phyloP scores from a whole-genome alignment of 2,888 invertebrate species.

The Caenorhabditis afra region DNA sequence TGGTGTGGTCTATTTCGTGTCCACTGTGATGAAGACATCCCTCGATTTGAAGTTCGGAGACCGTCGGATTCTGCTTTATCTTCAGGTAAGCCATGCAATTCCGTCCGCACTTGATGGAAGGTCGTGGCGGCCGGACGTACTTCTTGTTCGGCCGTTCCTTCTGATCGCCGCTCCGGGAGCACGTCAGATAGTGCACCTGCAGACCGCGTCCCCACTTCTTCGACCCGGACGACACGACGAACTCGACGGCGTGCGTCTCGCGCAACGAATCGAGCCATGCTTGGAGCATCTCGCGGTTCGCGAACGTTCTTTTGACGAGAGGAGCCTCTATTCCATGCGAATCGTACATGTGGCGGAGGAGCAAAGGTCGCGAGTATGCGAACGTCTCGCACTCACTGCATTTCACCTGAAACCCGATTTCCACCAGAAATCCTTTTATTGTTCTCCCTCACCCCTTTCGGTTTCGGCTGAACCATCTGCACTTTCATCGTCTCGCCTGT shows the following conservation, averaged over 20 bases:
- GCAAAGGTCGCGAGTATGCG: slow-evolving; percentile 66
- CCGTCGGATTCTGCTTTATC: slow-evolving; percentile 69
- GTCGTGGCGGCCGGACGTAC: slow-evolving; percentile 64
- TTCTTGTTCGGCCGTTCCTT: slow-evolving; percentile 70
- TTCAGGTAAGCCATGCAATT: slow-evolving; percentile 71
- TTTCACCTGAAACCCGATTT: slow-evolving; percentile 46
- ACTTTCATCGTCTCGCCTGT: slow-evolving; percentile 50
- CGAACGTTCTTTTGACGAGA: slow-evolving; percentile 63
- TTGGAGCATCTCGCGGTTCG: slow-evolving; percentile 63
- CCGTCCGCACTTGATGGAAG: slow-evolving; percentile 68
- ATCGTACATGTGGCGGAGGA: slow-evolving; percentile 67
- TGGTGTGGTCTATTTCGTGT: slow-evolving; percentile 64
- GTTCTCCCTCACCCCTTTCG: slow-evolving; percentile 46
- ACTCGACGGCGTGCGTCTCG: slow-evolving; percentile 66
- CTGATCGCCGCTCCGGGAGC: slow-evolving; percentile 68
- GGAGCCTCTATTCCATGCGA: slow-evolving; percentile 69
- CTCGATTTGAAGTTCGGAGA: slow-evolving; percentile 67
- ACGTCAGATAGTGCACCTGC: slow-evolving; percentile 67
- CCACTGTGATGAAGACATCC: slow-evolving; percentile 70
- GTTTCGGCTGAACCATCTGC: slow-evolving; percentile 56
- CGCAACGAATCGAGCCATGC: slow-evolving; percentile 66
- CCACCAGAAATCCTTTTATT: neutral
- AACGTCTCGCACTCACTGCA: slow-evolving; percentile 69
- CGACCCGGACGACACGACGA: slow-evolving; percentile 69
- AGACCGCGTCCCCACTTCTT: slow-evolving; percentile 69